Evolutionary conservation across 2,888 invertebrate species (phyloP).

Genomic region (Octodonta nipae): DNA sequence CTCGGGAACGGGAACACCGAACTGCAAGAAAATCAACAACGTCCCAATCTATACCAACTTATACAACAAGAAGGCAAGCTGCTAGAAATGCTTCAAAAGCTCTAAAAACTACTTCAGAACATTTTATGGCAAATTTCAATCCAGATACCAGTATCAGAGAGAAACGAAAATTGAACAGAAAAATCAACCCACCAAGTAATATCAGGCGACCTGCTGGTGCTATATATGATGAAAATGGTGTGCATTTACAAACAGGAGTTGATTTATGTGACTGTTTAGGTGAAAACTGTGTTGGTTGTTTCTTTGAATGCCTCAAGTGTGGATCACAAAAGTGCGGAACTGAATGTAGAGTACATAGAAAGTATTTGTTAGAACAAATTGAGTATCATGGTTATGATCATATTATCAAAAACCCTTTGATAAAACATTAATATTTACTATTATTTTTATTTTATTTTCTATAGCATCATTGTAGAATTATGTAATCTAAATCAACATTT

Average conservation of each 20-base stretch:
- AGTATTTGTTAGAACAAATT: constrained; percentile 64
- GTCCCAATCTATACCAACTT: constrained; percentile 16
- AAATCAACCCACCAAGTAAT: constrained; percentile 42
- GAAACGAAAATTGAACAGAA: constrained; percentile 60
- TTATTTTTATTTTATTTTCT: too few relatives aligned
- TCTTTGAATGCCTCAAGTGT: constrained; percentile 65
- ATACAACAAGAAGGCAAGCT: constrained; percentile 21
- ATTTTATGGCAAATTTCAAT: constrained; percentile 48
- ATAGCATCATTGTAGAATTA: too few relatives aligned
- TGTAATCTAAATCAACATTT: too few relatives aligned
- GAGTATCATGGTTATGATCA: constrained; percentile 68
- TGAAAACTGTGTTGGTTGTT: constrained; percentile 67
- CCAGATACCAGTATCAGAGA: constrained; percentile 68
- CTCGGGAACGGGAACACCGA: constrained; percentile 8
- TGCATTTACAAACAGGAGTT: constrained; percentile 45
- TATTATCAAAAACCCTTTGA: constrained; percentile 43
- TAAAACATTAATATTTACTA: constrained; percentile 8
- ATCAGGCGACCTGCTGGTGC: constrained; percentile 38
- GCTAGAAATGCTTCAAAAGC: constrained; percentile 19
- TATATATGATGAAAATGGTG: constrained; percentile 59
- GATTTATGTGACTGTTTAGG: constrained; percentile 80
- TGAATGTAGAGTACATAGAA: constrained; percentile 65
- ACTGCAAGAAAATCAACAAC: constrained; percentile 23
- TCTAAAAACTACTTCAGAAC: constrained; percentile 17
- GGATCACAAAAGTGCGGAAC: constrained; percentile 63